Percentiles rank a stretch among this genome's conserved stretches.
Conservation (phyloP, 2,113 vertebrate species). For the Neoarius graeffei region DNA sequence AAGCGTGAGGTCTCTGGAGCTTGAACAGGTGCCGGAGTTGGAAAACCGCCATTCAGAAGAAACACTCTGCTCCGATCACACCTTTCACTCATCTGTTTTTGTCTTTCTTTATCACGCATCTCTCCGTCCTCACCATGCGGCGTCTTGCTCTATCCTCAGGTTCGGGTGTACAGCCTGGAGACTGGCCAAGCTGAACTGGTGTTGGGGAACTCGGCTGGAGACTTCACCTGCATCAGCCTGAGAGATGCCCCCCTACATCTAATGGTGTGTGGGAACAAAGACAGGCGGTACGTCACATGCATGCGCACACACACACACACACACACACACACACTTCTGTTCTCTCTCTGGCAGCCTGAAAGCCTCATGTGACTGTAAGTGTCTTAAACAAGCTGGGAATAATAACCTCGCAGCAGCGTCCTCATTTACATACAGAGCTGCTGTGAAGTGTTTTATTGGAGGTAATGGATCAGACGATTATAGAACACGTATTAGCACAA, state of each 20-base stretch:
- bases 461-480: background rate
- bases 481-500: background rate
- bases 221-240: slow-evolving; percentile 90
- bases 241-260: slow-evolving; percentile 80
- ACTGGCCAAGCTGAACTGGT: slow-evolving; percentile 77
- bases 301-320: background rate
- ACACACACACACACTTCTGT: slow-evolving; percentile 1
- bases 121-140: background rate
- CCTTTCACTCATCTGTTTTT: background rate
- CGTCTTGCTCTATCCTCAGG: slow-evolving; percentile 68
- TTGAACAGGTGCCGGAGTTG: slow-evolving; percentile 10
- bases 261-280: slow-evolving; percentile 90
- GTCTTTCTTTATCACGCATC: background rate
- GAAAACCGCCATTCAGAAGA: slow-evolving; percentile 1
- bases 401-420: background rate
- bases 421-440: slow-evolving; percentile 38
- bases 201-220: slow-evolving; percentile 82
- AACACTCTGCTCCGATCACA: background rate
- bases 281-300: slow-evolving; percentile 79
- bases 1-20: slow-evolving; percentile 5
- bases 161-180: slow-evolving; percentile 88
- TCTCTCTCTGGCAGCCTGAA: slow-evolving; percentile 26
- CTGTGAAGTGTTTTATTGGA: slow-evolving; percentile 14
- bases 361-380: slow-evolving; percentile 18
- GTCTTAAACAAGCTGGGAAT: slow-evolving; percentile 25